Evolutionary conservation across 2,113 vertebrate species (phyloP).

Genomic region (Caretta caretta): DNA sequence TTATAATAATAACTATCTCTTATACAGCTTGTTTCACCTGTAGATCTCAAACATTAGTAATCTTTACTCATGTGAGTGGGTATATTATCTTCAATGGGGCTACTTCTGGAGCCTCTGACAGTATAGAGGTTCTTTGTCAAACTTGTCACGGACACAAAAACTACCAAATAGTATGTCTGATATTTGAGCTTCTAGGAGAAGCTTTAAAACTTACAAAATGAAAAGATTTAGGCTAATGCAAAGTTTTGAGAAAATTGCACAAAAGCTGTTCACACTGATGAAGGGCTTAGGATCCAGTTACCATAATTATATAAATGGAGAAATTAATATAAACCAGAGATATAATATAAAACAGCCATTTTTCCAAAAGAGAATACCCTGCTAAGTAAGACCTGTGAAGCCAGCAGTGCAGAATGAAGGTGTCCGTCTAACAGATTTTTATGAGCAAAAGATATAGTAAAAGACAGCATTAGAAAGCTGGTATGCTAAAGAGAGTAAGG

Average conservation of each 20-base stretch:
- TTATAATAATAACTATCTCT: background rate
- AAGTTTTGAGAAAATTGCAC: background rate
- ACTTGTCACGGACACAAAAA: background rate
- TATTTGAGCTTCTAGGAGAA: background rate
- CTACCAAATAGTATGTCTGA: background rate
- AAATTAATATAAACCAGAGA: background rate
- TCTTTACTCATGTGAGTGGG: background rate
- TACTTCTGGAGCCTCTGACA: background rate
- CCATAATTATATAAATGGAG: background rate
- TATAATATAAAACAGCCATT: background rate
- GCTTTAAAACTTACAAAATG: accelerated
- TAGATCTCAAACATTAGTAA: background rate
- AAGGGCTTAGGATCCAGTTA: background rate
- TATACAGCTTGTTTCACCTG: background rate
- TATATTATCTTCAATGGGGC: background rate
- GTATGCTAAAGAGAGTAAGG: background rate
- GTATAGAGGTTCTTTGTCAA: background rate
- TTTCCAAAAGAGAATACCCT: background rate
- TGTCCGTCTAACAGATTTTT: background rate
- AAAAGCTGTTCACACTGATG: background rate
- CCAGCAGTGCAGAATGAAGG: background rate
- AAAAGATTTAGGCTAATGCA: background rate
- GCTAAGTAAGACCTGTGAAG: background rate
- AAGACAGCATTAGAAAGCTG: background rate
- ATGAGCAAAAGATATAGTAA: background rate